Evolutionary conservation across 2,888 invertebrate genomes (phyloP), one percentile per base, ranked within the genome.

Genomic region (Eupithecia inturbata): DNA sequence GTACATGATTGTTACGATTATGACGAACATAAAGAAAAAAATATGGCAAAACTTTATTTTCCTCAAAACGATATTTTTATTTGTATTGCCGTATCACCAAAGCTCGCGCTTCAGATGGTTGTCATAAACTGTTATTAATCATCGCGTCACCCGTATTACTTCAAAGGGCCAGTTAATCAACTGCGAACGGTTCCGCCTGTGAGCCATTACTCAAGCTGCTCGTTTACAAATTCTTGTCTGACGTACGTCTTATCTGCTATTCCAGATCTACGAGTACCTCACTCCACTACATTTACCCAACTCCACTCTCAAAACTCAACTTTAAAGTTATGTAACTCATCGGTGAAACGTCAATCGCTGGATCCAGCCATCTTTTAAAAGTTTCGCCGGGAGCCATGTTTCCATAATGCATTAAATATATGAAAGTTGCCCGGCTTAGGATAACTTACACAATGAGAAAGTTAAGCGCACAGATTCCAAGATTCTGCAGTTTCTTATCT

Each of bases 161-260:
- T 91, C 91, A 89, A 91, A 92, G 90, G 88, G 86, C 87, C 90
- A 89, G 87, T 92, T 91, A 92, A 92, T 92, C 92, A 92, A 91
- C 88, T 91, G 89, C 88, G 90, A 92, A 92, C 89, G 91, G 85
- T 91, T 87, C 81, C 85, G 89, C 88, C 87, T 72, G 74, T 84
- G 85, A 81, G 85, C 87, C 91, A 91, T 91, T 88, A 91, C 90
- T 91, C 91, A 90, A 83, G 84, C 84, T 79, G 85, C 87, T 87
- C 89, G 88, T 89, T 89, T 89, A 88, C 87, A 88, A 89, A 90
- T 90, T 91, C 90, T 87, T 88, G 87, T 81, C 78, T 88, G 88
- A 89, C 88, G 83, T 83, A 85, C 84, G 83, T 82, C 85, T 84
- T 88, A 87, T 89, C 88, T 85, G 77, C 80, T 79, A 80, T 78